Percentiles rank a stretch among this genome's conserved stretches.
phyloP scores from a whole-genome alignment of 2,113 vertebrate species.

The Euleptes europaea region DNA sequence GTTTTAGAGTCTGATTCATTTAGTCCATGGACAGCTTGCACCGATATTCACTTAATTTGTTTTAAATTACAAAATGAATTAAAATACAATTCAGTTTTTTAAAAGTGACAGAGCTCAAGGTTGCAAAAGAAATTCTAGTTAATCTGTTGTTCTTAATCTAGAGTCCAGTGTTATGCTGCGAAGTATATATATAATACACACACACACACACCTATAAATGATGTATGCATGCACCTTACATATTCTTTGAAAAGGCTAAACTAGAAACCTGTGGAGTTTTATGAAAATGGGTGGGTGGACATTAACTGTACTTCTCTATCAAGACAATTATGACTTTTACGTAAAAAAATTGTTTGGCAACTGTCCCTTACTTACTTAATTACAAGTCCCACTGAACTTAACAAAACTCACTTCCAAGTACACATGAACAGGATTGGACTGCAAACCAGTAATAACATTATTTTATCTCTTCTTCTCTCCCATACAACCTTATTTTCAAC shows the following conservation, averaged over 20 bases:
- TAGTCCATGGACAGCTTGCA: conserved; percentile 84
- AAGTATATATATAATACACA: conserved; percentile 16
- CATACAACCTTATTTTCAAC: background rate
- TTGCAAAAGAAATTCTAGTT: conserved; percentile 40
- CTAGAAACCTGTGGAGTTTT: background rate
- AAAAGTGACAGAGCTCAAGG: conserved; percentile 63
- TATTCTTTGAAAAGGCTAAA: background rate
- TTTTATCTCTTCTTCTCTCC: background rate
- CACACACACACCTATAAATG: background rate
- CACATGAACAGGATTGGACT: background rate
- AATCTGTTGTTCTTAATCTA: background rate
- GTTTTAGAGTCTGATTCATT: conserved; percentile 80
- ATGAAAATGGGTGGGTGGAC: background rate
- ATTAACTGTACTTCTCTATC: background rate
- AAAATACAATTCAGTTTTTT: conserved; percentile 66
- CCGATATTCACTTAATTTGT: conserved; percentile 82
- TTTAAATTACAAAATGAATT: conserved; percentile 41
- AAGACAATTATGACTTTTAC: background rate
- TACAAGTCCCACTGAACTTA: background rate
- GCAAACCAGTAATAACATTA: background rate
- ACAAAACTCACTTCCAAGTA: background rate
- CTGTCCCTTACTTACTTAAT: background rate
- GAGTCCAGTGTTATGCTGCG: background rate
- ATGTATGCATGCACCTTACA: background rate
- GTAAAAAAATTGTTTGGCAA: background rate